A percentile compares a stretch with the other conserved stretches of the same genome.
Conservation (phyloP, 2,113 vertebrate genomes). For the Ammodytes dubius region DNA sequence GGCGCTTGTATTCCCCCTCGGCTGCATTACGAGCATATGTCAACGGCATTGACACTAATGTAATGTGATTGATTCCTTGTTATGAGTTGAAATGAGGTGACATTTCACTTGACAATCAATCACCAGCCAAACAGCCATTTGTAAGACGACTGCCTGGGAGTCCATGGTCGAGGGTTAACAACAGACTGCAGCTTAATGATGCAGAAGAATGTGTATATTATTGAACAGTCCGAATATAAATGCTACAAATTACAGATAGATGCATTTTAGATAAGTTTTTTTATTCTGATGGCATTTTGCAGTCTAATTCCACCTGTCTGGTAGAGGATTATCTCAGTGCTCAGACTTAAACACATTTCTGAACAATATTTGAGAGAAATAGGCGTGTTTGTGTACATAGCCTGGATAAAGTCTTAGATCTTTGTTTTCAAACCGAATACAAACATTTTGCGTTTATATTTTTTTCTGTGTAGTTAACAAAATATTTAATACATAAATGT, state of each 20-base stretch:
- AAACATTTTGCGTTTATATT: no score
- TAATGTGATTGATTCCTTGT: constrained; percentile 65
- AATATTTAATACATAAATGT: background rate
- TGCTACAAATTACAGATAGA: background rate
- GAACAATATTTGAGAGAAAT: no score
- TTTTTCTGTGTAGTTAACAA: background rate
- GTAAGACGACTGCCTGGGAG: constrained; percentile 34
- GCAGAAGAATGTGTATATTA: background rate
- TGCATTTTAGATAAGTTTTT: background rate
- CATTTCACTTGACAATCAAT: constrained; percentile 76
- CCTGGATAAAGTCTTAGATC: no score
- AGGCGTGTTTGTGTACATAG: no score
- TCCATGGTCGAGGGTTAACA: constrained; percentile 29
- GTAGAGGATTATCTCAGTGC: no score
- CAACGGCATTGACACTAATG: constrained; percentile 69
- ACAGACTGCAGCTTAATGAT: constrained; percentile 54
- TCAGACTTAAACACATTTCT: no score
- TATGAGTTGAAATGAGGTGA: constrained; percentile 75
- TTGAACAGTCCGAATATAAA: background rate
- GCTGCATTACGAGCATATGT: constrained; percentile 55
- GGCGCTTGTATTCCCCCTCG: constrained; percentile 29
- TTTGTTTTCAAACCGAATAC: no score
- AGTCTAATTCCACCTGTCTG: no score
- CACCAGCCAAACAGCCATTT: constrained; percentile 60
- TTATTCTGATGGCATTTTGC: background rate